phyloP scores from a whole-genome alignment of 1,140 invertebrate genomes.

The Papilio dardanus region DNA sequence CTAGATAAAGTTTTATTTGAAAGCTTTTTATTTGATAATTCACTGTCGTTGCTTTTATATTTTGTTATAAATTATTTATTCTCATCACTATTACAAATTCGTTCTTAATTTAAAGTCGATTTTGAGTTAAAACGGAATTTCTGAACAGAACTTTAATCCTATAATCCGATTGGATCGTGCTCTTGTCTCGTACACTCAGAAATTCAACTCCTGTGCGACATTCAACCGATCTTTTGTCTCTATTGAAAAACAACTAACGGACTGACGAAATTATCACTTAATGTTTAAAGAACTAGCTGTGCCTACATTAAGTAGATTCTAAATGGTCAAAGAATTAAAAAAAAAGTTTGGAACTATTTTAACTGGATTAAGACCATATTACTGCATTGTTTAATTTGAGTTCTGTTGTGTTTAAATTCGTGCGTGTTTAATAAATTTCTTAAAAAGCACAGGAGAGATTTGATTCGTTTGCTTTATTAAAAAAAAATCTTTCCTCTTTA shows the following conservation, averaged over 20 bases:
- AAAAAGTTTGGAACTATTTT: neutral
- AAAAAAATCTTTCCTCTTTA: too few relatives aligned
- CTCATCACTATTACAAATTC: neutral
- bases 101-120: slow-evolving; percentile 7
- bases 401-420: too few relatives aligned
- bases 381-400: too few relatives aligned
- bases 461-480: too few relatives aligned
- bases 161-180: slow-evolving; percentile 23
- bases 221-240: slow-evolving; percentile 10
- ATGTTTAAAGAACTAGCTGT: neutral
- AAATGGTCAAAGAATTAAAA: too few relatives aligned
- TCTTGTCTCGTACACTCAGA: slow-evolving; percentile 6
- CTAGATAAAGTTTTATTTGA: too few relatives aligned
- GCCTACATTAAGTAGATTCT: too few relatives aligned
- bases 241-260: neutral
- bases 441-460: too few relatives aligned
- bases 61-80: neutral
- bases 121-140: slow-evolving; percentile 2
- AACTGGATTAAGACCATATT: too few relatives aligned
- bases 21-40: neutral
- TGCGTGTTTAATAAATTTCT: too few relatives aligned
- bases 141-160: neutral
- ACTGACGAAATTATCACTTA: neutral
- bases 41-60: neutral
- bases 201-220: slow-evolving; percentile 3